Conservation (phyloP, 2,888 invertebrate genomes). For the Eurytoma adleriae region DNA sequence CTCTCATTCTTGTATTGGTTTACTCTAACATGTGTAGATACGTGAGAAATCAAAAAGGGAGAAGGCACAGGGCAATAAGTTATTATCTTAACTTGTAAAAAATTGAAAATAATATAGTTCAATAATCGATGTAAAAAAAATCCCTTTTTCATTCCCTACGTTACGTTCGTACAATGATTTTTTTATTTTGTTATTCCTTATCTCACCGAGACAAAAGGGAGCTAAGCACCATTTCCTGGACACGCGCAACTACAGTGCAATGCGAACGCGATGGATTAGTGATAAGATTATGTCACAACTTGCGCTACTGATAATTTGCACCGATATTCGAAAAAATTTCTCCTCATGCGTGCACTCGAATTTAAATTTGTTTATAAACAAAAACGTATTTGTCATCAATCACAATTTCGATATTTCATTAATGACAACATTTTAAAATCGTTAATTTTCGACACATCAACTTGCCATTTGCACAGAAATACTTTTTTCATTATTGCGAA, state of each 20-base stretch:
- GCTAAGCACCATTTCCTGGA: slow-evolving; percentile 48
- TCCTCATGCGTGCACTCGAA: background rate
- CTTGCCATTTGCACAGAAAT: background rate
- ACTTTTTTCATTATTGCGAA: background rate
- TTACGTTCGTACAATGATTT: slow-evolving; percentile 9
- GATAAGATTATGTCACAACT: slow-evolving; percentile 27
- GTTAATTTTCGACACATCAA: too few species aligned
- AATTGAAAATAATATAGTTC: background rate
- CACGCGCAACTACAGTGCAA: slow-evolving; percentile 6
- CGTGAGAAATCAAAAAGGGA: slow-evolving; percentile 61
- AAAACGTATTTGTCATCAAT: background rate
- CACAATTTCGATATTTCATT: background rate
- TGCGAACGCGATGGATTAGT: slow-evolving; percentile 4
- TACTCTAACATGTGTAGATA: slow-evolving; percentile 46
- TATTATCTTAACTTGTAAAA: slow-evolving; percentile 14
- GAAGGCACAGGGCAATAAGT: slow-evolving; percentile 69
- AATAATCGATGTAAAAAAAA: slow-evolving; percentile 22
- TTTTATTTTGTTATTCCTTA: slow-evolving; percentile 32
- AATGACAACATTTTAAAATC: background rate
- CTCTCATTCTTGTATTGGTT: slow-evolving; percentile 47
- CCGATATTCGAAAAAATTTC: slow-evolving; percentile 2
- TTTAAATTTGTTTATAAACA: background rate
- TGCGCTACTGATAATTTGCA: slow-evolving; percentile 5
- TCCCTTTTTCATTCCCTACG: slow-evolving; percentile 49
- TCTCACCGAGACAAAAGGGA: slow-evolving; percentile 39